phyloP scores from a whole-genome alignment of 2,797 vertebrate genomes.

The Loris lydekkerianus region DNA sequence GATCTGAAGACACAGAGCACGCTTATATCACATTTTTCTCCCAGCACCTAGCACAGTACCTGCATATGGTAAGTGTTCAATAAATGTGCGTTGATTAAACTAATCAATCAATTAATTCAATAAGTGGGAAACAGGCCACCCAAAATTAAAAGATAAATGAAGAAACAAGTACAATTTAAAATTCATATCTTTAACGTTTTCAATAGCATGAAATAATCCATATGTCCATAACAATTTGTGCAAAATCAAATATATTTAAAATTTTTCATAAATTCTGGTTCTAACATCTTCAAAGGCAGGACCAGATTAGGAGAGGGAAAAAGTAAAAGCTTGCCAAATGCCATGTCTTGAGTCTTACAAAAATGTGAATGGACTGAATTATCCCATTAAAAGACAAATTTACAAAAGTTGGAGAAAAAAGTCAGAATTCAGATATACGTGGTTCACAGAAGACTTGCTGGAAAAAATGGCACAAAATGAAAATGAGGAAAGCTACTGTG shows the following conservation, averaged over 20 bases:
- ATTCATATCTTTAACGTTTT: background rate
- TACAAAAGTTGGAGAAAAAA: constrained; percentile 25
- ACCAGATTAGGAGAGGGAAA: background rate
- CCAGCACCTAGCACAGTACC: background rate
- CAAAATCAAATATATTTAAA: background rate
- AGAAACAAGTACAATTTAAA: background rate
- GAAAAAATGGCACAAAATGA: constrained; percentile 56
- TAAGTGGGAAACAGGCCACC: background rate
- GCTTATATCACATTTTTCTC: background rate
- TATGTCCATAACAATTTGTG: background rate
- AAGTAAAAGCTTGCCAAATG: background rate
- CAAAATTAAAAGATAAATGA: background rate
- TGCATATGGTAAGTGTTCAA: background rate
- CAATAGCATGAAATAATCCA: background rate
- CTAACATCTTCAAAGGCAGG: constrained; percentile 40
- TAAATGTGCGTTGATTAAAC: background rate
- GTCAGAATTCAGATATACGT: constrained; percentile 47
- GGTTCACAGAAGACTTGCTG: background rate
- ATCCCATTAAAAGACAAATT: constrained; percentile 55
- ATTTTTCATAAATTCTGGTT: constrained; percentile 46
- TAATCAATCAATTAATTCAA: background rate
- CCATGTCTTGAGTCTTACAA: background rate
- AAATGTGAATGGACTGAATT: constrained; percentile 26
- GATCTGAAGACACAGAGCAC: background rate
- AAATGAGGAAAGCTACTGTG: background rate